Conservation (phyloP, 2,113 vertebrate species). For the Sinocyclocheilus rhinocerous region DNA sequence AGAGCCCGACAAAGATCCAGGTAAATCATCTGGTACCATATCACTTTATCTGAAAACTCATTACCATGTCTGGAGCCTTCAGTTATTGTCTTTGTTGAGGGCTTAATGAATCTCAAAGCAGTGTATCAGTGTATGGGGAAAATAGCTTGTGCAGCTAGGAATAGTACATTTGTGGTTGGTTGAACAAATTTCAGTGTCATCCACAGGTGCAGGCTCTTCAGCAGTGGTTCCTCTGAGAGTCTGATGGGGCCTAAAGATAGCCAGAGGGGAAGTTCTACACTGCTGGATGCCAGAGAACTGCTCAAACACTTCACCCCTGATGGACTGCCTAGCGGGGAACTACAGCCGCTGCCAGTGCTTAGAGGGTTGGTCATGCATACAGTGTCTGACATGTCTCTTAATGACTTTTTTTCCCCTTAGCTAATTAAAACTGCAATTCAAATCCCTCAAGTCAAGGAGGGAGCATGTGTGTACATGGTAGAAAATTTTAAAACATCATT, state of each 20-base stretch:
- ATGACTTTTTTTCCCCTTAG: background rate
- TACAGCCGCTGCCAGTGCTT: conserved; percentile 85
- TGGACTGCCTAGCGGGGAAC: conserved; percentile 83
- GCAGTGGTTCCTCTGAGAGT: conserved; percentile 78
- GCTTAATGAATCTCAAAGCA: background rate
- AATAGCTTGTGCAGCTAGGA: background rate
- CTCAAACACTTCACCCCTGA: conserved; percentile 91
- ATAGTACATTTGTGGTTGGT: background rate
- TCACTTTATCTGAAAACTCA: background rate
- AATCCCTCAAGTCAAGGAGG: background rate
- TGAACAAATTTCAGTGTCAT: background rate
- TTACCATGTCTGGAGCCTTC: background rate
- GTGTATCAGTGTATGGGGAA: background rate
- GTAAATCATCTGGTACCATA: conserved; percentile 67
- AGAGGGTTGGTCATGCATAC: conserved; percentile 75
- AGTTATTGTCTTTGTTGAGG: background rate
- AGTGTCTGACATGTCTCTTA: conserved; percentile 9
- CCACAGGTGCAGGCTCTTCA: conserved; percentile 71
- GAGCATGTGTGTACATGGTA: background rate
- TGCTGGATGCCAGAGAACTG: conserved; percentile 88
- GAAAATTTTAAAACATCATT: background rate
- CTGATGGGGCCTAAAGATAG: conserved; percentile 86
- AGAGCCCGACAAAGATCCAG: conserved; percentile 84
- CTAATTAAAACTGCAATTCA: conserved; percentile 1
- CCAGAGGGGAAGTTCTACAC: conserved; percentile 72